Percentiles rank a stretch among this genome's conserved stretches.
Conservation (phyloP, 2,113 vertebrate species). For the Sinocyclocheilus grahami region DNA sequence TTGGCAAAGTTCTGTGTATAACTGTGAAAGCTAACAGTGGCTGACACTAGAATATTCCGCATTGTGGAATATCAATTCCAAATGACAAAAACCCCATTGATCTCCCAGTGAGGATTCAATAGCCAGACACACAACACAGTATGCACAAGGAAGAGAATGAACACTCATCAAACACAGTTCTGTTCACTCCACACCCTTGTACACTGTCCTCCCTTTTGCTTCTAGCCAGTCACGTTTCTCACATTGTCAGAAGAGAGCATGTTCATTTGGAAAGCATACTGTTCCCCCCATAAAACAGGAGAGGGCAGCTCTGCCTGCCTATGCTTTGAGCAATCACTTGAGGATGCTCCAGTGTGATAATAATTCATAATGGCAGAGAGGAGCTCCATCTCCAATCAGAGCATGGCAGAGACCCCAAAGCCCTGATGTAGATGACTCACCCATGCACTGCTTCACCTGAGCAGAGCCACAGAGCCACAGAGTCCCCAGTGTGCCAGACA, state of each 20-base stretch:
- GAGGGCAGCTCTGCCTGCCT: background rate
- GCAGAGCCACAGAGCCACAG: slow-evolving; percentile 11
- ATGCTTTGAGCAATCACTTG: slow-evolving; percentile 30
- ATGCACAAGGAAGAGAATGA: background rate
- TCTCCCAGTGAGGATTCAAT: background rate
- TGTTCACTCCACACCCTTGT: background rate
- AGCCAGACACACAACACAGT: background rate
- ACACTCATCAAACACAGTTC: background rate
- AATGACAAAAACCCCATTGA: slow-evolving; percentile 6
- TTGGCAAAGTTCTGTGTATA: background rate
- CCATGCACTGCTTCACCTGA: slow-evolving; percentile 39
- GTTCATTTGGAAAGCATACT: background rate
- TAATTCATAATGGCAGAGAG: slow-evolving; percentile 44
- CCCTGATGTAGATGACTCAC: slow-evolving; percentile 39
- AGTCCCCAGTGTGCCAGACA: slow-evolving; percentile 5
- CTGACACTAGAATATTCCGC: background rate
- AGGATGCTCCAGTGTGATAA: slow-evolving; percentile 33
- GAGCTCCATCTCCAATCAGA: slow-evolving; percentile 14
- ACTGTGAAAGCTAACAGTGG: background rate
- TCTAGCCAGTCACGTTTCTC: background rate
- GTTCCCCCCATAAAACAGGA: background rate
- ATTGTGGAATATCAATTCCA: background rate
- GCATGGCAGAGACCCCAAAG: slow-evolving; percentile 28
- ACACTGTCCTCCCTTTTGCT: background rate
- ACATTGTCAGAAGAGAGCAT: slow-evolving; percentile 4